Base-by-base conservation (phyloP, 2,797 vertebrate species). In the Botia almorhae region DNA sequence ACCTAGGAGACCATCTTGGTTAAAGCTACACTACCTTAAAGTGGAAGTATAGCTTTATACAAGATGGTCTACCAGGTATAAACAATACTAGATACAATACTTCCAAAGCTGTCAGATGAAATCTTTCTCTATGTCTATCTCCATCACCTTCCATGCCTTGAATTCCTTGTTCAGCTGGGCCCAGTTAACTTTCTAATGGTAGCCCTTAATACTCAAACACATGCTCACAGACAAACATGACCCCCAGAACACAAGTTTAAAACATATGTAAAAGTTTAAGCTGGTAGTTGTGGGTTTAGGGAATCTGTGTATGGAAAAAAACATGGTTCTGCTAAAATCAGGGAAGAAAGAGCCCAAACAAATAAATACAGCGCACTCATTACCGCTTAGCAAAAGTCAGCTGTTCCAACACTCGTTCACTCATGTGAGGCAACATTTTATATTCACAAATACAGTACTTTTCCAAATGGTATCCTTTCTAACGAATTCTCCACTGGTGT, bases 241-340 rank as follows among this genome's bases (percentile, higher is more conserved):
- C 56, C 8, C 12, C 13, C 58, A 29, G 39, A 7, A 46, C 43
- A 46, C 43, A 11, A 8, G 48, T 46, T 76, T 43, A 19, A 81
- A 3, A 33, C 80, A 64, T 65, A 51, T 33, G 78, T 72, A 68
- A 80, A 64, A 76, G 73, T 79, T 76, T 81, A 75, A 64, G 64
- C 61, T 53, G 61, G 60, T 55, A 39, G 68, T 14, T 33, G 14
- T 51, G 68, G 56, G 26, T 69, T 79, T 64, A 19, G 29, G 14
- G 4, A 63, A 64, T 29, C 29, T 39, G 39, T 39, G 29, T 6
- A 55, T 71, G 77, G 46, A 72, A 63, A 33, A 26, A 71, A 21
- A 53, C 58, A 21, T 71, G 77, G 58, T 55, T 79, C 64, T 53
- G 58, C 77, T 64, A 43, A 72, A 29, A 70, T 51, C 3, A 53